Conservation (phyloP, 2,113 vertebrate species). For the Tautogolabrus adspersus region DNA sequence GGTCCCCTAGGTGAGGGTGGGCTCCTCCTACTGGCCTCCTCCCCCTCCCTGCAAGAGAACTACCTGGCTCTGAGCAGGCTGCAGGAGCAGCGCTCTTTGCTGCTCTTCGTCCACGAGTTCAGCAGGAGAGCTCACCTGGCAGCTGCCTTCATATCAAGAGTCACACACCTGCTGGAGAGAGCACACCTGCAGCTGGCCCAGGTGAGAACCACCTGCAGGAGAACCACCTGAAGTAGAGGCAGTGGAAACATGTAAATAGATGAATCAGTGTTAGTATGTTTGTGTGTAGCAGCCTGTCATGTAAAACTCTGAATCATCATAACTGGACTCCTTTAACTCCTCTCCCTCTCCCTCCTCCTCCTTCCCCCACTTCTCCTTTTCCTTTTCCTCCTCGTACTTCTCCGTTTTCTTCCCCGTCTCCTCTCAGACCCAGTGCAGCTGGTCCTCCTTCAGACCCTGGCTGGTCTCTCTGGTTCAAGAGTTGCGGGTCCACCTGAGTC, state of each 20-base stretch:
- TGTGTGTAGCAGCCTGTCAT: too few relatives aligned
- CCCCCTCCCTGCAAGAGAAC: conserved; percentile 50
- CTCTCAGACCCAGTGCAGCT: conserved; percentile 27
- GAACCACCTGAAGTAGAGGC: neutral
- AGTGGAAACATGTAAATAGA: too few relatives aligned
- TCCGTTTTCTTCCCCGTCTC: too few relatives aligned
- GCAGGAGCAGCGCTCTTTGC: conserved; percentile 75
- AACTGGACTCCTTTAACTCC: neutral
- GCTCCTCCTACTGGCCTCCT: conserved; percentile 65
- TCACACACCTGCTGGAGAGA: conserved; percentile 63
- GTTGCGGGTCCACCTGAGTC: conserved; percentile 75
- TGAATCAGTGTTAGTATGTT: too few relatives aligned
- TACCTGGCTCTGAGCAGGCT: conserved; percentile 71
- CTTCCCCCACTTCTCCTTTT: too few relatives aligned
- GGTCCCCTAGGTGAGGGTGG: conserved; percentile 46
- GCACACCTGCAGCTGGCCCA: neutral
- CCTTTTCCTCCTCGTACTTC: too few relatives aligned
- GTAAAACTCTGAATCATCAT: too few relatives aligned
- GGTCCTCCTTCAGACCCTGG: conserved; percentile 19
- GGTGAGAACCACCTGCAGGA: neutral
- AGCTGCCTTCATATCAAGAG: conserved; percentile 59
- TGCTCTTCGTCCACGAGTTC: conserved; percentile 80
- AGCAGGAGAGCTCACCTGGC: conserved; percentile 53
- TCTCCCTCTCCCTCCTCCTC: neutral
- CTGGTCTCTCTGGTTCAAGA: conserved; percentile 72